phyloP scores from a whole-genome alignment of 2,797 vertebrate species.

The Pipistrellus nathusii region DNA sequence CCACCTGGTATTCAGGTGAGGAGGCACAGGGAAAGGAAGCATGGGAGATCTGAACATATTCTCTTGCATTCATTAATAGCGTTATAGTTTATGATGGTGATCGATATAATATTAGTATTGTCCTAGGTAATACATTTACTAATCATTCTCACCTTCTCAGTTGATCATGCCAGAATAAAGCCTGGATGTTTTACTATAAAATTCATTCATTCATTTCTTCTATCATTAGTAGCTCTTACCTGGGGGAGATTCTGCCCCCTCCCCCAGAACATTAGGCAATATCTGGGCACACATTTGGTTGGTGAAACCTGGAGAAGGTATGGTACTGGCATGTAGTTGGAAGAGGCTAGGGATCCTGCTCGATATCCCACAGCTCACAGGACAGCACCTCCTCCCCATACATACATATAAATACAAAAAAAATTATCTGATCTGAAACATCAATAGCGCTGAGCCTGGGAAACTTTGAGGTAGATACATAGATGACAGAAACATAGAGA shows the following conservation, averaged over 20 bases:
- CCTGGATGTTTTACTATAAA: constrained; percentile 6
- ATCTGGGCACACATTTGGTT: neutral
- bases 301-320: neutral
- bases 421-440: neutral
- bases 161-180: neutral
- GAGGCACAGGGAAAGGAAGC: neutral
- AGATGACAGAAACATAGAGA: neutral
- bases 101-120: neutral
- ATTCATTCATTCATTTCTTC: constrained; percentile 29
- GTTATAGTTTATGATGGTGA: neutral
- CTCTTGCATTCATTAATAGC: constrained; percentile 10
- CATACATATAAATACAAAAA: neutral
- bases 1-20: neutral
- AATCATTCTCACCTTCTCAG: neutral
- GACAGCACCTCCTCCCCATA: fast-evolving
- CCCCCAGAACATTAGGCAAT: neutral
- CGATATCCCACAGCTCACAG: neutral
- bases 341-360: neutral
- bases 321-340: neutral
- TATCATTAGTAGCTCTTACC: neutral
- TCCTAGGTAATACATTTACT: neutral
- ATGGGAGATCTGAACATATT: neutral
- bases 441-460: neutral
- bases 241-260: neutral
- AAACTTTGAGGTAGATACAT: neutral